Conservation (phyloP, 2,113 vertebrate genomes). For the Larimichthys crocea region DNA sequence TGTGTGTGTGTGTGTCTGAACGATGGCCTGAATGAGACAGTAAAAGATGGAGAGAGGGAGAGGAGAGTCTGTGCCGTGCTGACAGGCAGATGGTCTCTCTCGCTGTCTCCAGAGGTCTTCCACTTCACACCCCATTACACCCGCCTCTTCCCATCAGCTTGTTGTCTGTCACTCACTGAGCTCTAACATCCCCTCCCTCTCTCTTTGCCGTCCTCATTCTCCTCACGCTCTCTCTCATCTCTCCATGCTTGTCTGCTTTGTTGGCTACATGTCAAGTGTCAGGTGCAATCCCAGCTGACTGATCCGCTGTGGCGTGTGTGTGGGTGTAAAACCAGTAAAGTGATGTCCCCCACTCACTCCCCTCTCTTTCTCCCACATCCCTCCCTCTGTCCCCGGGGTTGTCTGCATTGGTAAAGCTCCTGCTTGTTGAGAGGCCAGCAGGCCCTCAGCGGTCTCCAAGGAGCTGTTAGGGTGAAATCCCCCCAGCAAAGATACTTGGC, state of each 20-base stretch:
- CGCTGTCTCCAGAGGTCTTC: constrained; percentile 78
- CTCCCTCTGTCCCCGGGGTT: constrained; percentile 43
- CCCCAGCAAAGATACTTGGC: constrained; percentile 69
- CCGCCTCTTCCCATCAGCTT: constrained; percentile 80
- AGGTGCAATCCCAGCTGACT: constrained; percentile 74
- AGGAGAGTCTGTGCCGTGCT: constrained; percentile 33
- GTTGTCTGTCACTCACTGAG: constrained; percentile 79
- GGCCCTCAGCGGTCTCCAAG: constrained; percentile 68
- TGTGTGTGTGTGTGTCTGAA: constrained; percentile 9
- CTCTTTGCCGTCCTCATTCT: constrained; percentile 12
- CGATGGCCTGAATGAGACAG: constrained; percentile 32
- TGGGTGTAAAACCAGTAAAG: constrained; percentile 78
- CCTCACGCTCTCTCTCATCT: constrained; percentile 55
- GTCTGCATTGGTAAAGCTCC: constrained; percentile 60
- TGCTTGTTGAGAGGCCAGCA: constrained; percentile 55
- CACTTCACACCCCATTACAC: constrained; percentile 90
- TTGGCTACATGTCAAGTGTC: constrained; percentile 76
- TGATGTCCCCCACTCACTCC: constrained; percentile 50
- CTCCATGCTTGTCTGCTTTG: constrained; percentile 69
- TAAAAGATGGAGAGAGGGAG: constrained; percentile 35
- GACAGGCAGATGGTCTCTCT: constrained; percentile 72
- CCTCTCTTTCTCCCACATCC: constrained; percentile 39
- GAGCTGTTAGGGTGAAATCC: constrained; percentile 76
- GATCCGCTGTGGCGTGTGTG: constrained; percentile 72
- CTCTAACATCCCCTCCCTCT: constrained; percentile 50